Evolutionary conservation across 2,888 invertebrate species (phyloP).

Genomic region (Acronicta alni): DNA sequence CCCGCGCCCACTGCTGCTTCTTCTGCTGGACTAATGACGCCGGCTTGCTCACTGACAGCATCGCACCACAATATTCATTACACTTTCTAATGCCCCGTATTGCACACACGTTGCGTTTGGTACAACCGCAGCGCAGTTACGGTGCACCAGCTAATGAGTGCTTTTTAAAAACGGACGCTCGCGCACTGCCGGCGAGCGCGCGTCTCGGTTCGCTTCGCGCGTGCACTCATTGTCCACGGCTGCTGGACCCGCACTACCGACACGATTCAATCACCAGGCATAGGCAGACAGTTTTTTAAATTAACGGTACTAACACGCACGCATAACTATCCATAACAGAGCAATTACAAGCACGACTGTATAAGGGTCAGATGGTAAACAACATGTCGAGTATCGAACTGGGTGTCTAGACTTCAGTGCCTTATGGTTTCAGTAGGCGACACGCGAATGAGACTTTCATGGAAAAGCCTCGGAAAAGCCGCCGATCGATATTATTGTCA

Average conservation of each 20-base stretch:
- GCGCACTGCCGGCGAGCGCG: conserved; percentile 74
- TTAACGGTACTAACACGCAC: conserved; percentile 61
- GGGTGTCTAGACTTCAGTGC: conserved; percentile 74
- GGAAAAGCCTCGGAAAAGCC: conserved; percentile 87
- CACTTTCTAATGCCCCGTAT: conserved; percentile 86
- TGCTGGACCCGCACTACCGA: conserved; percentile 69
- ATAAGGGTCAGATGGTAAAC: conserved; percentile 45
- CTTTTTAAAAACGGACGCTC: conserved; percentile 82
- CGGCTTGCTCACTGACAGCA: conserved; percentile 87
- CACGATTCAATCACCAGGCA: conserved; percentile 65
- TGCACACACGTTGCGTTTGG: conserved; percentile 82
- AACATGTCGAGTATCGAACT: conserved; percentile 32
- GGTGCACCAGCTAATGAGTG: conserved; percentile 86
- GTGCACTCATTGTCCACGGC: conserved; percentile 83
- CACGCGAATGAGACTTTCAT: conserved; percentile 85
- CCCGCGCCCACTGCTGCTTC: conserved; percentile 97
- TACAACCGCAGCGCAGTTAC: conserved; percentile 79
- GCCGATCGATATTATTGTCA: conserved; percentile 86
- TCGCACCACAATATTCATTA: conserved; percentile 84
- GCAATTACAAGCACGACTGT: conserved; percentile 56
- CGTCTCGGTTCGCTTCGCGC: conserved; percentile 84
- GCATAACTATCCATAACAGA: conserved; percentile 57
- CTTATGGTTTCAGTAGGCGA: conserved; percentile 81
- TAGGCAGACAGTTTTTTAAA: conserved; percentile 63
- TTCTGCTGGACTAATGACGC: conserved; percentile 95